phyloP scores from a whole-genome alignment of 2,113 vertebrate genomes.

The Lophotis ruficrista region DNA sequence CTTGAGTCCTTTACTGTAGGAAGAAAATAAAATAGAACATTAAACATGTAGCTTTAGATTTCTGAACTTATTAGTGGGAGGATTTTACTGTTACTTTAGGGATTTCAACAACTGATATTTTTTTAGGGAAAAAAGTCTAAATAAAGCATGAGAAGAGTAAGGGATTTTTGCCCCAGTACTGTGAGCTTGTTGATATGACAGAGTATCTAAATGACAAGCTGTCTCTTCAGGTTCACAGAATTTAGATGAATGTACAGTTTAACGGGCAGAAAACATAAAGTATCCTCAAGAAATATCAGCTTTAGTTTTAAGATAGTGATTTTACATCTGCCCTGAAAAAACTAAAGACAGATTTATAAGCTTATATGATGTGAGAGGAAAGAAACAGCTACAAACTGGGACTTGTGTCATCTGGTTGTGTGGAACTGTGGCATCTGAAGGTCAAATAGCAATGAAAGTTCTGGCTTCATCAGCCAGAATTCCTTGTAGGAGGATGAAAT shows the following conservation, averaged over 20 bases:
- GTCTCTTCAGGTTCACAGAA: slow-evolving; percentile 16
- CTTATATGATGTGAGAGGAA: neutral
- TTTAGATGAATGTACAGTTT: neutral
- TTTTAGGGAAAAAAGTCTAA: neutral
- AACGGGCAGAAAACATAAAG: neutral
- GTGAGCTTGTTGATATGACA: neutral
- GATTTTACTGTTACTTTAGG: neutral
- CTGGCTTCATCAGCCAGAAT: neutral
- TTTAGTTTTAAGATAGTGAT: slow-evolving; percentile 11
- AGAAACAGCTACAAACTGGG: neutral
- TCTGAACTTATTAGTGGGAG: neutral
- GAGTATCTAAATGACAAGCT: slow-evolving; percentile 54
- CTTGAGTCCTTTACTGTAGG: neutral
- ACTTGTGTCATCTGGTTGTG: neutral
- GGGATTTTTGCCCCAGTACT: neutral
- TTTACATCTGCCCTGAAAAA: neutral
- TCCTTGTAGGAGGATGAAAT: neutral
- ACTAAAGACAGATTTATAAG: neutral
- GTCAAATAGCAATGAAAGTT: neutral
- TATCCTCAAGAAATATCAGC: slow-evolving; percentile 45
- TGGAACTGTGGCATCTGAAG: neutral
- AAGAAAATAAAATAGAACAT: neutral
- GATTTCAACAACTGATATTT: neutral
- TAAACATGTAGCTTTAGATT: neutral
- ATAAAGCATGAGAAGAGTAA: neutral